A percentile compares a stretch with the other conserved stretches of the same genome.
Conservation (phyloP, 2,113 vertebrate genomes). For the Tachycineta bicolor region DNA sequence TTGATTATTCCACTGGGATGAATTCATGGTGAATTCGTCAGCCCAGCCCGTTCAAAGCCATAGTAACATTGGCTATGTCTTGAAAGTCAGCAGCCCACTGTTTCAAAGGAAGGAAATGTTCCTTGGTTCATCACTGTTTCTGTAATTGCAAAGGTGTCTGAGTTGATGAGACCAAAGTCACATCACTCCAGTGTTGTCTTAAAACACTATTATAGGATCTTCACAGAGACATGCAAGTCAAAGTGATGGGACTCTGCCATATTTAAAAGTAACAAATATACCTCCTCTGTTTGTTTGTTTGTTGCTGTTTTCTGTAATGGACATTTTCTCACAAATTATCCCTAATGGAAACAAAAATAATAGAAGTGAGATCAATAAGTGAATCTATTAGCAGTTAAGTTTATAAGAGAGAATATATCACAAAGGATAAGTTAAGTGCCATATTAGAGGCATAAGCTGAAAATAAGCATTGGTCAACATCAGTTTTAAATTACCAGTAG, state of each 20-base stretch:
- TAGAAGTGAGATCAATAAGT: neutral
- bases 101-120: neutral
- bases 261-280: neutral
- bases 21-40: neutral
- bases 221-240: neutral
- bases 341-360: neutral
- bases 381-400: neutral
- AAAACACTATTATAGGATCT: neutral
- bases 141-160: neutral
- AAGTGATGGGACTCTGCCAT: fast-evolving
- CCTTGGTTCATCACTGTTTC: neutral
- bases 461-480: neutral
- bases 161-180: neutral
- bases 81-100: neutral
- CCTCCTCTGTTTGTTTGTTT: no score
- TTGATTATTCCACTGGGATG: neutral
- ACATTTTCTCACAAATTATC: neutral
- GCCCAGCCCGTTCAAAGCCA: neutral
- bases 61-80: neutral
- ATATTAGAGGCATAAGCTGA: neutral
- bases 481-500: neutral
- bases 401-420: neutral
- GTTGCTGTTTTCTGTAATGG: neutral
- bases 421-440: neutral
- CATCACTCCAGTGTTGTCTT: neutral